Percentiles rank a stretch among this genome's conserved stretches.
These are phyloP conservation scores for Trichopoda pennipes DNA, from an alignment of 2,888 invertebrate species.

Conservation along the genomic window DNA sequence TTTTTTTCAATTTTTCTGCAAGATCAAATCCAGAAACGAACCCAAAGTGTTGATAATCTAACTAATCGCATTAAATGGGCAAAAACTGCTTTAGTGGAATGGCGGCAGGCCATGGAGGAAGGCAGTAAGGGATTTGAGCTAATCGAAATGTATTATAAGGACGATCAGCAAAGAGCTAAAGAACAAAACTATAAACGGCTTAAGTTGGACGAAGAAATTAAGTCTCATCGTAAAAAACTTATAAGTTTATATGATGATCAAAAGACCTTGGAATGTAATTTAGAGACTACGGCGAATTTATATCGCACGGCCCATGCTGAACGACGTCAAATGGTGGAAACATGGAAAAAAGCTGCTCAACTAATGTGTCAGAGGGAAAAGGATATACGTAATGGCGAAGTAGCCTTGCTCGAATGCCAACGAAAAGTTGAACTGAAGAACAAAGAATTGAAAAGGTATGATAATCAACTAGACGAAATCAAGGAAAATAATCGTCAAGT, in stretches of 20 bases:
- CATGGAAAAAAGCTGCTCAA: slow-evolving; percentile 87
- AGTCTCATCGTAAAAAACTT: slow-evolving; percentile 80
- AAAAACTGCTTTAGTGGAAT: slow-evolving; percentile 84
- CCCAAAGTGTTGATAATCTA: slow-evolving; percentile 84
- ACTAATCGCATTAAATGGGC: slow-evolving; percentile 86
- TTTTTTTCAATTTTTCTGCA: slow-evolving; percentile 26
- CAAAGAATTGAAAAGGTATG: slow-evolving; percentile 81
- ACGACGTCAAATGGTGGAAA: slow-evolving; percentile 85
- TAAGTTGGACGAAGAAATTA: slow-evolving; percentile 82
- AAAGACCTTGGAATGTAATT: slow-evolving; percentile 82
- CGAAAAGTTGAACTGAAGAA: slow-evolving; percentile 77
- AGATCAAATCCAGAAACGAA: slow-evolving; percentile 83
- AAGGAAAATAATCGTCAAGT: slow-evolving; percentile 82
- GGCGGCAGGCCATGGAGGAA: slow-evolving; percentile 87
- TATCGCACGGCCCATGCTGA: slow-evolving; percentile 84
- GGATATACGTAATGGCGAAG: slow-evolving; percentile 84
- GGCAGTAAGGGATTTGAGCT: slow-evolving; percentile 86
- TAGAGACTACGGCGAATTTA: slow-evolving; percentile 82
- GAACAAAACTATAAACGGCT: slow-evolving; percentile 83
- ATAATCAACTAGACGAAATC: slow-evolving; percentile 82
- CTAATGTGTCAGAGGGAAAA: slow-evolving; percentile 86
- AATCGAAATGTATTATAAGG: slow-evolving; percentile 87
- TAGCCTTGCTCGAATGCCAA: slow-evolving; percentile 72
- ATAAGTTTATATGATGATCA: slow-evolving; percentile 82
- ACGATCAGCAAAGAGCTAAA: slow-evolving; percentile 86